Percentiles rank a stretch among this genome's conserved stretches.
These are phyloP conservation scores for Tinea semifulvella DNA, from an alignment of 2,888 invertebrate genomes.

Conservation along the genomic window DNA sequence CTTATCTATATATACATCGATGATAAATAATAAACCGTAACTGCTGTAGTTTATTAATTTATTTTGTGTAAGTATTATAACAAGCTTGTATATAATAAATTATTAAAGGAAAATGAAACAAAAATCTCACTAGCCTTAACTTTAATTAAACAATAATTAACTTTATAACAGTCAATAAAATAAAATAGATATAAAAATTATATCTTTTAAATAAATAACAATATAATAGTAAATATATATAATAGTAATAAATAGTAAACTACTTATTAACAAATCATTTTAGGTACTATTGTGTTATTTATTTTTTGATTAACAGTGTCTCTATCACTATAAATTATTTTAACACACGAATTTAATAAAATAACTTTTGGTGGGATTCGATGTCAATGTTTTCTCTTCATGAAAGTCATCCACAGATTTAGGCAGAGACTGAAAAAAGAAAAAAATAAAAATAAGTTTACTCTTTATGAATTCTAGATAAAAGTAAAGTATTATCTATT, in stretches of 20 bases:
- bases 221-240: not conserved
- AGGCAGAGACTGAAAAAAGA: no score
- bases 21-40: no score
- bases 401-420: constrained; percentile 1
- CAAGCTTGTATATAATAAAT: not conserved
- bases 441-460: no score
- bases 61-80: not conserved
- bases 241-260: not conserved
- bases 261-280: constrained; percentile 2
- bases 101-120: constrained; percentile 1
- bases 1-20: no score
- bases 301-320: constrained; percentile 7
- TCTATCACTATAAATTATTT: constrained; percentile 6
- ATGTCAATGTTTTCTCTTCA: constrained; percentile 1
- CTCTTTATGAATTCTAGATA: no score
- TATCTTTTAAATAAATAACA: constrained; percentile 7
- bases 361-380: constrained; percentile 10
- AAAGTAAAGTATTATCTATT: no score
- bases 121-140: constrained; percentile 51
- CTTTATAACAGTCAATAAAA: constrained; percentile 14
- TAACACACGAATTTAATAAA: not conserved
- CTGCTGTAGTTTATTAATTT: no score
- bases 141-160: constrained; percentile 18
- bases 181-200: constrained; percentile 22
- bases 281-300: constrained; percentile 4